Conservation (phyloP, 2,113 vertebrate genomes). For the Saguinus midas region DNA sequence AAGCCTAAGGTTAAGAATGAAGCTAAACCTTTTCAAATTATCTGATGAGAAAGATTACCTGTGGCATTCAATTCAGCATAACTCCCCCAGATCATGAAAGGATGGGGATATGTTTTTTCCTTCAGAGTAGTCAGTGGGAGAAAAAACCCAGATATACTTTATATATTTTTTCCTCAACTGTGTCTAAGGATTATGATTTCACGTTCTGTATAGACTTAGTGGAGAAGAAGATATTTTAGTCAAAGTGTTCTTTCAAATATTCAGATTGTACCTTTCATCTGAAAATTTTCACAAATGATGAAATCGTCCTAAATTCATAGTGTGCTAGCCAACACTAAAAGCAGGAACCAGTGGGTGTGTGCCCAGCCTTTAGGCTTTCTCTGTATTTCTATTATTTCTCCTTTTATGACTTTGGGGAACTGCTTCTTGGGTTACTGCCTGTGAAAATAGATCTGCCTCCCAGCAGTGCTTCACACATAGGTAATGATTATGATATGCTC, state of each 20-base stretch:
- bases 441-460: constrained; percentile 61
- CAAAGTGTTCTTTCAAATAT: constrained; percentile 23
- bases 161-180: not conserved
- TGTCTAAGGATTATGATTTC: not conserved
- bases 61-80: not conserved
- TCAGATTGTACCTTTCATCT: constrained; percentile 3
- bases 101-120: not conserved
- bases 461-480: constrained; percentile 45
- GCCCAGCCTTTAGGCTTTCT: not conserved
- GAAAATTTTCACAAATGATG: not conserved
- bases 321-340: not conserved
- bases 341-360: not conserved
- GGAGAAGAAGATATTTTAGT: not conserved
- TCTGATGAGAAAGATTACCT: not conserved
- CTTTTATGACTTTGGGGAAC: constrained; percentile 53
- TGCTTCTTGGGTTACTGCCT: constrained; percentile 53
- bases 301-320: constrained; percentile 37
- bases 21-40: not conserved
- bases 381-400: constrained; percentile 39
- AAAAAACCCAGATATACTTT: not conserved
- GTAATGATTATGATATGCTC: constrained; percentile 49
- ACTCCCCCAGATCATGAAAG: not conserved
- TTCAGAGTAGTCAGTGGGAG: not conserved
- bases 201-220: not conserved
- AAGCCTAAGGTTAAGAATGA: constrained; percentile 3